Percentiles rank a stretch among this genome's conserved stretches.
phyloP scores from a whole-genome alignment of 2,888 invertebrate genomes.

The Agriopis marginaria region DNA sequence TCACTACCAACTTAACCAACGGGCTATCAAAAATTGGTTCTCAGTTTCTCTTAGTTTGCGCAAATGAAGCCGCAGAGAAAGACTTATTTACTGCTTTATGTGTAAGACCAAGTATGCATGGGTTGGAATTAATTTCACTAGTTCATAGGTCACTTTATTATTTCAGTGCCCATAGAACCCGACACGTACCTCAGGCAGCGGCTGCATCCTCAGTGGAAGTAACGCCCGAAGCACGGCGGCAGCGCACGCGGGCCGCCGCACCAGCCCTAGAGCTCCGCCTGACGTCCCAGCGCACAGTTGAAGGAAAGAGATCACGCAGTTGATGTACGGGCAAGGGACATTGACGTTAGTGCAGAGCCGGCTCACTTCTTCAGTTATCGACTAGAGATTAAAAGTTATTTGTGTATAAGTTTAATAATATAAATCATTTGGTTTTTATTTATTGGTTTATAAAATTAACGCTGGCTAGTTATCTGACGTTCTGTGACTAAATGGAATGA shows the following conservation, averaged over 20 bases:
- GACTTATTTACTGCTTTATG: too few relatives aligned
- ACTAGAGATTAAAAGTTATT: slow-evolving; percentile 16
- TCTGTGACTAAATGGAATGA: too few relatives aligned
- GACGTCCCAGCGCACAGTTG: slow-evolving; percentile 47
- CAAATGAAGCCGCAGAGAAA: too few relatives aligned
- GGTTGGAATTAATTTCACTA: too few relatives aligned
- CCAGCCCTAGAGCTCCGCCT: slow-evolving; percentile 50
- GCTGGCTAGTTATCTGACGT: too few relatives aligned
- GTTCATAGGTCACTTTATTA: too few relatives aligned
- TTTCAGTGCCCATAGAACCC: not conserved
- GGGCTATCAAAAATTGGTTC: too few relatives aligned
- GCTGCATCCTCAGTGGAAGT: slow-evolving; percentile 48
- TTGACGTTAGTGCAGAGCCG: slow-evolving; percentile 15
- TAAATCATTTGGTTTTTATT: too few relatives aligned
- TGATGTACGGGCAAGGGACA: slow-evolving; percentile 42
- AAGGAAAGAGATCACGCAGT: slow-evolving; percentile 54
- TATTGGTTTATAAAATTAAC: too few relatives aligned
- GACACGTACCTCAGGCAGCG: slow-evolving; percentile 51
- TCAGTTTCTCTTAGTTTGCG: too few relatives aligned
- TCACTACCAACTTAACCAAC: too few relatives aligned
- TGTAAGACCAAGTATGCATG: too few relatives aligned
- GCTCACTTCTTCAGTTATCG: slow-evolving; percentile 37
- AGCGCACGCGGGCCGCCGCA: slow-evolving; percentile 60
- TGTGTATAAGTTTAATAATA: not conserved
- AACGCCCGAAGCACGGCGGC: slow-evolving; percentile 69